Conservation (phyloP, 2,888 invertebrate species). For the Plutella xylostella region DNA sequence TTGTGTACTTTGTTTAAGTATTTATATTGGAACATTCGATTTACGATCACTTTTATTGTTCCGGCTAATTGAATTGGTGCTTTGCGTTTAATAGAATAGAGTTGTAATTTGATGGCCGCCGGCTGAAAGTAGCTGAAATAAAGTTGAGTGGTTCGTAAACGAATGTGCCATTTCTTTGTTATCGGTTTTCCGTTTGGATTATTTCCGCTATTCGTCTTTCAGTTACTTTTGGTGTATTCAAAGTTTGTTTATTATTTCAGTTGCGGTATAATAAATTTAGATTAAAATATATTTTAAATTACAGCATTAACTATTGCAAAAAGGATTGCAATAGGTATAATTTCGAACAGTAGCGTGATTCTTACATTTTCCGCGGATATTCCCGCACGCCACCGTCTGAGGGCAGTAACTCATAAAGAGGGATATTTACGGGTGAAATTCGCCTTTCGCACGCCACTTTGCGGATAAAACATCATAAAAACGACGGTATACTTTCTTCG, state of each 20-base stretch:
- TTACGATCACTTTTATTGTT: conserved; percentile 4
- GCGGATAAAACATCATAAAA: no score
- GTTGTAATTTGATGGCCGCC: background rate
- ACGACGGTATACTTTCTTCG: no score
- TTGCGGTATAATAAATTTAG: background rate
- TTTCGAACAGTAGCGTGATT: no score
- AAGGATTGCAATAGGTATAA: no score
- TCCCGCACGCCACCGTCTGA: no score
- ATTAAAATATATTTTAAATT: background rate
- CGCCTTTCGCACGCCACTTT: no score
- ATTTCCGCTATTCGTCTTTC: background rate
- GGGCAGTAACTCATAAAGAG: no score
- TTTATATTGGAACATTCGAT: background rate
- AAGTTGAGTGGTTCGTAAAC: background rate
- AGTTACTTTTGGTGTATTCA: background rate
- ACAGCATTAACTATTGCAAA: no score
- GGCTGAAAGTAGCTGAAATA: background rate
- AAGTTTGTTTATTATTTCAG: background rate
- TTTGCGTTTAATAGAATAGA: background rate
- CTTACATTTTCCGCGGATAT: no score
- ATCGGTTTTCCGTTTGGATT: background rate
- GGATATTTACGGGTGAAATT: no score
- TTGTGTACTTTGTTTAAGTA: conserved; percentile 20
- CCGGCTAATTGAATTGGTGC: background rate
- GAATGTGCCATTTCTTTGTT: background rate